phyloP scores from a whole-genome alignment of 2,797 vertebrate species.

The Peromyscus melanophrys region DNA sequence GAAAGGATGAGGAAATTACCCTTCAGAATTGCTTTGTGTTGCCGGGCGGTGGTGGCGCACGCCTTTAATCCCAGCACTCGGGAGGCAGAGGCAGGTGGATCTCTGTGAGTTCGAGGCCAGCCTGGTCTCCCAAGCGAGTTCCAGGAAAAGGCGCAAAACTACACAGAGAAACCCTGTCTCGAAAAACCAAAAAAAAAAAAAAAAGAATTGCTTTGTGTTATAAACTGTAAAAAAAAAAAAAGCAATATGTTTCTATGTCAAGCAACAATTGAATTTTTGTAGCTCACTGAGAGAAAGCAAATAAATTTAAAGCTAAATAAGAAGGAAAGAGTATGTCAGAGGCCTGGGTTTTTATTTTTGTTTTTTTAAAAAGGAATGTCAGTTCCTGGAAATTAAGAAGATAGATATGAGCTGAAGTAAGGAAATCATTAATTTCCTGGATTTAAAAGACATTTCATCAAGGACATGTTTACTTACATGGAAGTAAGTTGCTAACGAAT shows the following conservation, averaged over 20 bases:
- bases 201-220: background rate
- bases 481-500: constrained; percentile 19
- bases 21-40: background rate
- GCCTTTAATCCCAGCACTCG: too few relatives aligned
- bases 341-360: background rate
- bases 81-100: too few relatives aligned
- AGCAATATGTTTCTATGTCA: background rate
- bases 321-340: background rate
- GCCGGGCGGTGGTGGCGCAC: too few relatives aligned
- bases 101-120: too few relatives aligned
- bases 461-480: background rate
- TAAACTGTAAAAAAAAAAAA: constrained; percentile 5
- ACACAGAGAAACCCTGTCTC: too few relatives aligned
- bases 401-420: constrained; percentile 22
- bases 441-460: constrained; percentile 41
- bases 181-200: too few relatives aligned
- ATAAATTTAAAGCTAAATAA: constrained; percentile 46
- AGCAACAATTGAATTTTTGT: constrained; percentile 4
- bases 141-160: too few relatives aligned
- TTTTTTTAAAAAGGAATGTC: background rate
- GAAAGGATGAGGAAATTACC: background rate
- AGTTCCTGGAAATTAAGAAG: background rate
- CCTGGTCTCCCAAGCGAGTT: too few relatives aligned
- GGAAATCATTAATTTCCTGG: background rate
- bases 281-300: constrained; percentile 1